Conservation (phyloP, 2,113 vertebrate genomes). For the Rhabdomys dilectus region DNA sequence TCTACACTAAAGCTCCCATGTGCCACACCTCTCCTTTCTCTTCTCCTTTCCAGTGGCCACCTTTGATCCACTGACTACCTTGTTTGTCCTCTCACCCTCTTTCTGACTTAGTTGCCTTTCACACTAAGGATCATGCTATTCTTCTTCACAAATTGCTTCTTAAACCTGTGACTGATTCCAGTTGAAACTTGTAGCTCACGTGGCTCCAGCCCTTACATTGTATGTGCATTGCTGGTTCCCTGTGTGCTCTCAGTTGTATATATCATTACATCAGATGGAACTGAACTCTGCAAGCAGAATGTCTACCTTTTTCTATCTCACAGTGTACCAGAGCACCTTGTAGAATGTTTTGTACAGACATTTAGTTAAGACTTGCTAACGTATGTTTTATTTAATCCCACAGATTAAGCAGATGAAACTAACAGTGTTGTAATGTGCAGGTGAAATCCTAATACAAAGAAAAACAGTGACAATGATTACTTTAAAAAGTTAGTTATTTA, state of each 20-base stretch:
- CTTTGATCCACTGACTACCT: neutral
- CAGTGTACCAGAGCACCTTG: neutral
- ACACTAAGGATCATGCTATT: neutral
- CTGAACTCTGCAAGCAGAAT: neutral
- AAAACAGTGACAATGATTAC: constrained; percentile 39
- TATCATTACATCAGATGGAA: neutral
- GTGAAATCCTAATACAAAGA: neutral
- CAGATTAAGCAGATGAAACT: constrained; percentile 43
- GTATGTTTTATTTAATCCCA: neutral
- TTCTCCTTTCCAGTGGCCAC: neutral
- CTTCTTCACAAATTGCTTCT: neutral
- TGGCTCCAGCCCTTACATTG: neutral
- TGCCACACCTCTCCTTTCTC: neutral
- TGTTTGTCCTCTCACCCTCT: neutral
- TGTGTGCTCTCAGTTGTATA: neutral
- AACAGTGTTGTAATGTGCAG: neutral
- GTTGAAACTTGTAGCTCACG: neutral
- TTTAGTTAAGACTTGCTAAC: constrained; percentile 22
- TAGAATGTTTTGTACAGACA: constrained; percentile 34
- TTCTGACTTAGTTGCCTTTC: neutral
- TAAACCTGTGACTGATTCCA: neutral
- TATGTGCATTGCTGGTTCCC: neutral
- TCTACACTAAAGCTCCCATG: neutral
- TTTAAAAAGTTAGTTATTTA: constrained; percentile 32
- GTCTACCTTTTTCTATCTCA: neutral